Evolutionary conservation across 1,140 invertebrate genomes (phyloP).

Genomic region (Aphelinus atriplicis): DNA sequence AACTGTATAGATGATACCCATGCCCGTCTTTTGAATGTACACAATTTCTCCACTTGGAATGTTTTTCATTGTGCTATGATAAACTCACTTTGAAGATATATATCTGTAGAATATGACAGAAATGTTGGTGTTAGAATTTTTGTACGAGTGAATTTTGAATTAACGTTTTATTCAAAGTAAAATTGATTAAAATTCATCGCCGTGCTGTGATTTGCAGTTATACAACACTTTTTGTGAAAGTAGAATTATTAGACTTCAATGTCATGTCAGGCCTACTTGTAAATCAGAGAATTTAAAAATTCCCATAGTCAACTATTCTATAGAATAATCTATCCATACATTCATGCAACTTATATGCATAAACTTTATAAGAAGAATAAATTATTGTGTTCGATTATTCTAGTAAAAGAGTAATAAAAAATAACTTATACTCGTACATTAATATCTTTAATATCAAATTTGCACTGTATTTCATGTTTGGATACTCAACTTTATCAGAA

Average conservation of each 20-base stretch:
- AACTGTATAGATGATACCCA: conserved; percentile 39
- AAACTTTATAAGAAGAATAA: conserved; percentile 10
- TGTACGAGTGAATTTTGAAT: conserved; percentile 38
- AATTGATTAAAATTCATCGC: conserved; percentile 39
- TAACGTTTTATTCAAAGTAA: conserved; percentile 31
- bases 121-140: conserved; percentile 29
- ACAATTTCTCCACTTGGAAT: conserved; percentile 37
- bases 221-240: conserved; percentile 31
- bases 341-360: not conserved
- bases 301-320: not conserved
- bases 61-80: conserved; percentile 21
- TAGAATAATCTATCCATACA: conserved; percentile 21
- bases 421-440: conserved; percentile 1
- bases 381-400: conserved; percentile 20
- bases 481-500: conserved; percentile 17
- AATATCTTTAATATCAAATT: conserved; percentile 19
- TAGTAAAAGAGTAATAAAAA: conserved; percentile 11
- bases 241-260: conserved; percentile 11
- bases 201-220: conserved; percentile 35
- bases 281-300: conserved; percentile 19
- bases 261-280: conserved; percentile 1
- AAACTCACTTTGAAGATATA: conserved; percentile 17
- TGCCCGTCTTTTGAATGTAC: conserved; percentile 30
- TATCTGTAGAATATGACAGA: conserved; percentile 14
- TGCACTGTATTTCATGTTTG: conserved; percentile 26